Percentiles rank a stretch among this genome's conserved stretches.
Evolutionary conservation across 2,888 invertebrate genomes (phyloP).

Genomic region (Xanthorhoe designata): DNA sequence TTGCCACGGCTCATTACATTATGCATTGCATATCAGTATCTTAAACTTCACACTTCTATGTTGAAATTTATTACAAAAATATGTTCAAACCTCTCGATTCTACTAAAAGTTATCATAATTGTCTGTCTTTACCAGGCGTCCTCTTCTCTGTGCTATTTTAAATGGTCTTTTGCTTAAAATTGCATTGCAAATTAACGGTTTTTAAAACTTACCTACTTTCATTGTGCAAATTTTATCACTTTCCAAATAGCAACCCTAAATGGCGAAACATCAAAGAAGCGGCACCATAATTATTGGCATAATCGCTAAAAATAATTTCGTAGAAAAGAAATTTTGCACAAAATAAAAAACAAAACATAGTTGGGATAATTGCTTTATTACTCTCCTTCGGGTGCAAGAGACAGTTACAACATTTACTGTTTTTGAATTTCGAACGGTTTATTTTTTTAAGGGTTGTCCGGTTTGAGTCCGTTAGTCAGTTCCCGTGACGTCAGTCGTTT

Average conservation of each 20-base stretch:
- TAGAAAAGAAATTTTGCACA: constrained; percentile 80
- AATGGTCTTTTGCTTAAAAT: background rate
- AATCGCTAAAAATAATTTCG: constrained; percentile 55
- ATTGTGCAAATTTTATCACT: constrained; percentile 42
- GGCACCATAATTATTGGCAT: constrained; percentile 43
- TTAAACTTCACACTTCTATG: background rate
- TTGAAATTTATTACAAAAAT: constrained; percentile 1
- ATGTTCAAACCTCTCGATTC: background rate
- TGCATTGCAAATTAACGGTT: constrained; percentile 10
- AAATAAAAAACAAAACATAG: constrained; percentile 46
- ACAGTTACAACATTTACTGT: constrained; percentile 46
- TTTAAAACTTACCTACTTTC: constrained; percentile 8
- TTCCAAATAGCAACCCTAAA: constrained; percentile 56
- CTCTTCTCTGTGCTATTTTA: background rate
- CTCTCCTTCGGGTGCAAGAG: constrained; percentile 42
- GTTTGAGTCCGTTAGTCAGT: constrained; percentile 53
- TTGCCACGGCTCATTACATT: background rate
- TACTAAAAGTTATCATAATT: background rate
- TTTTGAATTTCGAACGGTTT: constrained; percentile 38
- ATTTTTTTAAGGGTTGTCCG: constrained; percentile 51
- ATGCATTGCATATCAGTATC: constrained; percentile 2
- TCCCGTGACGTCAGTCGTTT: constrained; percentile 60
- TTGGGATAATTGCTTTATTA: constrained; percentile 59
- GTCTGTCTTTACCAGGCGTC: background rate
- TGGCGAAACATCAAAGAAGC: constrained; percentile 30